phyloP scores from a whole-genome alignment of 2,888 invertebrate genomes.

The Heliconius ismenius region DNA sequence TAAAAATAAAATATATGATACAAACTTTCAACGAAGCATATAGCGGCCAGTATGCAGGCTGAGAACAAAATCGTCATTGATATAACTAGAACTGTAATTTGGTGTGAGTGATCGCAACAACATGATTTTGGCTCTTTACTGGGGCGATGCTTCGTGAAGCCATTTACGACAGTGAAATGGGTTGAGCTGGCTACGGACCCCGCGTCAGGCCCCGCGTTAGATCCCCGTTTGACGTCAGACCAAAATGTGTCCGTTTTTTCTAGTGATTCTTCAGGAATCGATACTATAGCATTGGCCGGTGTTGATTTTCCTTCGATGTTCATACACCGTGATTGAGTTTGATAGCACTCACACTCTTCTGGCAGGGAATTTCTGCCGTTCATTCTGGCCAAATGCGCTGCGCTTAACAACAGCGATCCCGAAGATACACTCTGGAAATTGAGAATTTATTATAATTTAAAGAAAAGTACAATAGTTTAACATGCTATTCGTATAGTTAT shows the following conservation, averaged over 20 bases:
- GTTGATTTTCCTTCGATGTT: slow-evolving; percentile 64
- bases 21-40: slow-evolving; percentile 93
- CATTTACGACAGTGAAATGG: slow-evolving; percentile 93
- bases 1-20: slow-evolving; percentile 49
- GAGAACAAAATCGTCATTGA: slow-evolving; percentile 92
- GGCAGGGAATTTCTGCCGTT: slow-evolving; percentile 68
- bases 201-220: slow-evolving; percentile 82
- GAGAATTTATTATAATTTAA: slow-evolving; percentile 8
- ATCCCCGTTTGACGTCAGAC: slow-evolving; percentile 74
- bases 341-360: slow-evolving; percentile 67
- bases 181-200: slow-evolving; percentile 91
- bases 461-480: neutral
- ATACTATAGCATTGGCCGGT: slow-evolving; percentile 63
- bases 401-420: slow-evolving; percentile 89
- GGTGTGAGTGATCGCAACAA: slow-evolving; percentile 89
- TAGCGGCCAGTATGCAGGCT: slow-evolving; percentile 89
- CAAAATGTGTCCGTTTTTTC: slow-evolving; percentile 69
- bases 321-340: slow-evolving; percentile 57
- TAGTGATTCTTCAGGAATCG: slow-evolving; percentile 72
- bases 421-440: slow-evolving; percentile 89
- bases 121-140: slow-evolving; percentile 84
- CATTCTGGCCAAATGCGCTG: slow-evolving; percentile 86
- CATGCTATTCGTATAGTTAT: neutral
- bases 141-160: slow-evolving; percentile 84
- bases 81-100: slow-evolving; percentile 90